Percentiles rank a stretch among this genome's conserved stretches.
These are phyloP conservation scores for Octodon degus DNA, from an alignment of 2,113 vertebrate genomes.

Conservation along the genomic window DNA sequence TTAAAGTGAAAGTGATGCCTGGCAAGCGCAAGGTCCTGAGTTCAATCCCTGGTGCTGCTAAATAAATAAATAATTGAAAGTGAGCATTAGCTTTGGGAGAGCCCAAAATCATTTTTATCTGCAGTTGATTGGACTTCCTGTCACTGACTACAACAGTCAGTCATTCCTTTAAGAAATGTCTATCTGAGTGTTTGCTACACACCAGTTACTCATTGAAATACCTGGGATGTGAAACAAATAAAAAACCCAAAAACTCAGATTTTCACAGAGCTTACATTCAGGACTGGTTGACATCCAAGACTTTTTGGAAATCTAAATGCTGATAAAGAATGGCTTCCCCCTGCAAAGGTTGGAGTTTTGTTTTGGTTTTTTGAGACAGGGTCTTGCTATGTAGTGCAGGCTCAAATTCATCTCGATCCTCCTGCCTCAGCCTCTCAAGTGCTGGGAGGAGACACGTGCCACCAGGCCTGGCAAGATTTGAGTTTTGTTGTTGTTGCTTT, in stretches of 20 bases:
- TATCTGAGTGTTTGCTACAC: not conserved
- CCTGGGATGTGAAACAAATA: not conserved
- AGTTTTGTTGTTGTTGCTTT: not conserved
- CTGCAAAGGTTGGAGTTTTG: not conserved
- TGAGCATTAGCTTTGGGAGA: not conserved
- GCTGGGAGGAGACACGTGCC: not conserved
- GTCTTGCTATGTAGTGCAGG: not conserved
- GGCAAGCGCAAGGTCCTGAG: no score
- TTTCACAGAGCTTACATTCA: slow-evolving; percentile 19
- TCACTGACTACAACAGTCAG: slow-evolving; percentile 9
- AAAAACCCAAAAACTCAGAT: not conserved
- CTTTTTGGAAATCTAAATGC: not conserved
- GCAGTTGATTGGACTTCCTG: not conserved
- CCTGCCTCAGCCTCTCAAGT: not conserved
- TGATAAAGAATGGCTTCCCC: not conserved
- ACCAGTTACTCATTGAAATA: not conserved
- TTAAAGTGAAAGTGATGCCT: not conserved
- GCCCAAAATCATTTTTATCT: not conserved
- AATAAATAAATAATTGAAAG: not conserved
- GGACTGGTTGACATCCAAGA: slow-evolving; percentile 18
- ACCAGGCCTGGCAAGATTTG: no score
- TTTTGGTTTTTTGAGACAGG: not conserved
- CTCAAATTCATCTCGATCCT: not conserved
- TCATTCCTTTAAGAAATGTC: slow-evolving; percentile 45
- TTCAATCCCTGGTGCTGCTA: no score